Percentiles rank a stretch among this genome's conserved stretches.
Evolutionary conservation across 1,140 invertebrate genomes (phyloP).

Genomic region (Drosophila nigromelanica): DNA sequence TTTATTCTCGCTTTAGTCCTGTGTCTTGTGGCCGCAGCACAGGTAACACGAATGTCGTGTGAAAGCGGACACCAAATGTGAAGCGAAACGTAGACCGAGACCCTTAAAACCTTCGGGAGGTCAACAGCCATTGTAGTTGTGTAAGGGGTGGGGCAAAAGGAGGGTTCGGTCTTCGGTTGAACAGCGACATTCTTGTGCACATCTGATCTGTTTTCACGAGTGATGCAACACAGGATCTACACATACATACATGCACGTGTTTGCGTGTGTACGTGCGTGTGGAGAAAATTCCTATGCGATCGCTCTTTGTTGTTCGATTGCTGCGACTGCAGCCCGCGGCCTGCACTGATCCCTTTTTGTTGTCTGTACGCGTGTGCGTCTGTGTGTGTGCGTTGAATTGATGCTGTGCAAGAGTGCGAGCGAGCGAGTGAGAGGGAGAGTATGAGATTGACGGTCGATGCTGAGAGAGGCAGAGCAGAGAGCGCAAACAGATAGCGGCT

Average conservation of each 20-base stretch:
- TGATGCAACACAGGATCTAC: conserved; percentile 71
- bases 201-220: conserved; percentile 65
- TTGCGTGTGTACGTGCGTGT: conserved; percentile 2
- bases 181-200: conserved; percentile 53
- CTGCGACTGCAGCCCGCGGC: conserved; percentile 19
- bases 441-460: conserved; percentile 8
- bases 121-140: conserved; percentile 55
- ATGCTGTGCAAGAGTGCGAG: conserved; percentile 25
- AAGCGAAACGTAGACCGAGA: conserved; percentile 10
- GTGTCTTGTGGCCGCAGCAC: conserved; percentile 35
- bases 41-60: conserved; percentile 61
- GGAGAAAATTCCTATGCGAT: conserved; percentile 74
- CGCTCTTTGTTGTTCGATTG: conserved; percentile 45
- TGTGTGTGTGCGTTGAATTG: conserved; percentile 29
- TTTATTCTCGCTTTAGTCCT: conserved; percentile 45
- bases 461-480: conserved; percentile 33
- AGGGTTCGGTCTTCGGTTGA: conserved; percentile 19
- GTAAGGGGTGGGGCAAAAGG: conserved; percentile 19
- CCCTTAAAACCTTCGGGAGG: conserved; percentile 56
- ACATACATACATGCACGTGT: conserved; percentile 14
- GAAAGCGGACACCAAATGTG: conserved; percentile 56
- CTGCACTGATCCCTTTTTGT: conserved; percentile 45
- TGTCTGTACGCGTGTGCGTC: conserved; percentile 5
- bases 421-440: conserved; percentile 19
- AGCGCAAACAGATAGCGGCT: conserved; percentile 72